Evolutionary conservation across 2,888 invertebrate species (phyloP), one percentile per base, ranked within the genome.

Genomic region (Diploptera punctata): DNA sequence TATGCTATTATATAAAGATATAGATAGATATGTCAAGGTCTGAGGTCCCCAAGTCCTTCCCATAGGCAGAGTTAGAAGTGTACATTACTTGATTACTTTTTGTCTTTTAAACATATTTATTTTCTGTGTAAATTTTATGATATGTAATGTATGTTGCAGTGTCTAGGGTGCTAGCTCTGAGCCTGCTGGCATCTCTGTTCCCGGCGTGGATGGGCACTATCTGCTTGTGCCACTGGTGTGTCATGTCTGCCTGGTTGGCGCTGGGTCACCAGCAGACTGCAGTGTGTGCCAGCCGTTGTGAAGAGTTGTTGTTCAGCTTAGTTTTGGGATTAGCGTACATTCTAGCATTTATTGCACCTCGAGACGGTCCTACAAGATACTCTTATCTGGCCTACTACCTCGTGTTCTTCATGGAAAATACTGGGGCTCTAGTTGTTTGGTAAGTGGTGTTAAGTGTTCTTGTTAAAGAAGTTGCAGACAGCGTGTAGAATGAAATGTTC

Each of bases 311-410:
- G 26, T 78, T 88, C 65, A 86, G 87, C 72, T 80, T 85, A 67
- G 85, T 88, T 43, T 81, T 88, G 73, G 88, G 87, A 3, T 83
- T 87, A 74, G 87, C 89, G 1, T 87, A 88, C 79, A 84, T 89
- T 24, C 84, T 89, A 77, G 87, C 87, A 60, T 88, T 87, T 79
- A 84, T 89, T 74, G 88, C 89, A 74, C 85, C 88, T 4, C 81
- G 87, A 74, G 88, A 88, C 78, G 88, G 88, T 43, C 86, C 87
- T 43, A 89, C 89, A 2, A 81, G 89, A 72, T 84, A 84, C 76
- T 80, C 83, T n/a, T 85, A 85, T 76, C 76, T 84, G 33, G 83
- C 82, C 16, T 84, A 84, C 77, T 85, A 85, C 77, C 79, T 84
- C 69, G 83, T 84, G 7, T 84, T 84, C 77, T 84, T 84, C 76